Evolutionary conservation across 1,140 invertebrate genomes (phyloP).

Genomic region (Cataglyphis hispanica): DNA sequence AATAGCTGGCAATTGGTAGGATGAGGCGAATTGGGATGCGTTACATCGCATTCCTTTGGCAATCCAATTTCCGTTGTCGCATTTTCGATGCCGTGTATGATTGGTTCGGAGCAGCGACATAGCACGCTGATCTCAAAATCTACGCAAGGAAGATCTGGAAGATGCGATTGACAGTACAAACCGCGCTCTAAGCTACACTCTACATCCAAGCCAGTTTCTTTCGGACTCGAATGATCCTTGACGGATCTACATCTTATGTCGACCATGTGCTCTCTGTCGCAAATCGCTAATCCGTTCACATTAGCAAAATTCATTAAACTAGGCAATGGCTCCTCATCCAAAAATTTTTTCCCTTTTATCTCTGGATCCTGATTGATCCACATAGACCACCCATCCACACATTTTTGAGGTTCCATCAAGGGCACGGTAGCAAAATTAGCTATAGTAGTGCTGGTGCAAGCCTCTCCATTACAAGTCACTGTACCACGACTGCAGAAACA

Average conservation of each 20-base stretch:
- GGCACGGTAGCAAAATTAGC: conserved; percentile 71
- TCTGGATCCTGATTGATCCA: conserved; percentile 90
- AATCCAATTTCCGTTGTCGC: conserved; percentile 25
- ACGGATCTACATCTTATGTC: conserved; percentile 92
- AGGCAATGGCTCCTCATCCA: conserved; percentile 90
- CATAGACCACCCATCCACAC: conserved; percentile 90
- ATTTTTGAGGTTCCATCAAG: conserved; percentile 84
- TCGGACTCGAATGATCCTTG: conserved; percentile 87
- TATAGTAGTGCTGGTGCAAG: conserved; percentile 86
- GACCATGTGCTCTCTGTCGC: conserved; percentile 88
- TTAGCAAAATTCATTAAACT: conserved; percentile 79
- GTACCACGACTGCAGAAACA: conserved; percentile 91
- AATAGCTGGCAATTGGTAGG: conserved; percentile 88
- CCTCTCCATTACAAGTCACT: conserved; percentile 90
- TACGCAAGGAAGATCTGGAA: conserved; percentile 84
- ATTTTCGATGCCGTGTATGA: conserved; percentile 48
- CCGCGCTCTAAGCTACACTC: conserved; percentile 91
- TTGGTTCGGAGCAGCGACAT: conserved; percentile 87
- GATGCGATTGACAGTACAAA: conserved; percentile 88
- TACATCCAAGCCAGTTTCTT: conserved; percentile 91
- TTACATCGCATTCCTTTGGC: conserved; percentile 80
- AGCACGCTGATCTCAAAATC: conserved; percentile 92
- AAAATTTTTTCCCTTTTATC: conserved; percentile 83
- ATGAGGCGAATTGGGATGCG: conserved; percentile 85
- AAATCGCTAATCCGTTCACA: conserved; percentile 85